Base-by-base conservation (phyloP, 2,888 invertebrate genomes). In the Dexiosoma caninum region DNA sequence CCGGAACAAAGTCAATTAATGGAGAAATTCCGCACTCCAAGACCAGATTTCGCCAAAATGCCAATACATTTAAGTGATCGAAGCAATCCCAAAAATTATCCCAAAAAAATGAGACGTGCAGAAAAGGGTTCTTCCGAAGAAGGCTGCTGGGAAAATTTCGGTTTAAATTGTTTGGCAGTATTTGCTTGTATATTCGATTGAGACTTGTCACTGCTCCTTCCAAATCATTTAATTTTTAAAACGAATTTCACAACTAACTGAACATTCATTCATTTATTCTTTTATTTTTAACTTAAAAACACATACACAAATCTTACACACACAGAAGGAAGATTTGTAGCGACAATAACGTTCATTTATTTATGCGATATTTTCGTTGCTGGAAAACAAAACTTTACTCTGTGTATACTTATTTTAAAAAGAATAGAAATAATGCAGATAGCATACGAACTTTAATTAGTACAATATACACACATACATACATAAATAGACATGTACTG, bases 121-220 rank as follows among this genome's bases (percentile, higher is more conserved):
- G 84, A 88, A 60, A 89, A 88, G 60, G 85, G 85, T 1, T 84
- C 84, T 3, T 86, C 87, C 19, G 87, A 88, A 37, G 88, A 90
- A 62, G 86, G 89, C 30, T 90, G 90, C 82, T 90, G 90, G 87
- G 87, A 88, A 78, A 86, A 87, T 82, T 86, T 88, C 59, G 89
- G 88, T 59, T 85, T 90, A 78, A 90, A 90, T 71, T 90, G 90
- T 83, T 84, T 89, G 77, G 88, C 90, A 16, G 86, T 90, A 21
- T 90, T 90, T 71, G 89, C 88, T 19, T 90, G 90, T 83, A 90
- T 90, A 64, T 90, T 90, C 82, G 90, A 90, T 86, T 90, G 88
- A 89, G 83, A 21, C 6, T 59, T 64, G 44, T 74, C 21, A 51
- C 37, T 9, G 30, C 23, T 72, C 37, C 44, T 66, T 44, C 14